Base-by-base conservation (phyloP, 2,888 invertebrate genomes). In the Lutraria lutraria region DNA sequence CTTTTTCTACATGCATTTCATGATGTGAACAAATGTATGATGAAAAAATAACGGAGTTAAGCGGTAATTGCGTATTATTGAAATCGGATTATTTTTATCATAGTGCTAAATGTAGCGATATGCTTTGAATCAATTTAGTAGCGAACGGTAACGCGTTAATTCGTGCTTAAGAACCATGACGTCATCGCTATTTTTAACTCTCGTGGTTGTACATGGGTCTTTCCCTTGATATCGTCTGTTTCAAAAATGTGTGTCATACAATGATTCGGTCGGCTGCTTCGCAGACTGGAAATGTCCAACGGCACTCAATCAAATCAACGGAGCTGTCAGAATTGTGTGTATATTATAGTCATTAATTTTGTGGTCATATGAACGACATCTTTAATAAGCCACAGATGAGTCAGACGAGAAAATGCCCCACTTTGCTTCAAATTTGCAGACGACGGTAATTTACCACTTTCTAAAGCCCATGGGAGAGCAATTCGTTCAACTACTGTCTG, bases 211-310 rank as follows among this genome's bases (percentile, higher is more conserved):
- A n/a, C 19, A 31, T 56, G 87, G 87, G 87, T 68, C 79, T 83
- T 87, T 83, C 83, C 87, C 87, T 19, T 19, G 63, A 16, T 86
- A 87, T 87, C 83, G 87, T 87, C 87, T 80, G 87, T 83, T 87
- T 87, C 87, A 31, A 83, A 76, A 80, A 52, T 19, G 25, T 82
- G 53, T 83, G 87, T 87, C 87, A 87, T 68, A 85, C 31, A 79
- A 53, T 54, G 82, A 60, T 82, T 56, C 80, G 87, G 83, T 56
- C 87, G 76, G 87, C 63, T 82, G 87, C 85, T 54, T 60, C 85
- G 85, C 85, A 80, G 54, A 56, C 80, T 85, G 25, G 80, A 60
- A 72, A 43, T 79, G 54, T 34, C 85, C 80, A 29, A 54, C 54
- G 85, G 80, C 85, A 31, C 56, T 85, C 56, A 80, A 85, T 85